Conservation (phyloP, 2,797 vertebrate species). For the Melanotaenia maccullochi region DNA sequence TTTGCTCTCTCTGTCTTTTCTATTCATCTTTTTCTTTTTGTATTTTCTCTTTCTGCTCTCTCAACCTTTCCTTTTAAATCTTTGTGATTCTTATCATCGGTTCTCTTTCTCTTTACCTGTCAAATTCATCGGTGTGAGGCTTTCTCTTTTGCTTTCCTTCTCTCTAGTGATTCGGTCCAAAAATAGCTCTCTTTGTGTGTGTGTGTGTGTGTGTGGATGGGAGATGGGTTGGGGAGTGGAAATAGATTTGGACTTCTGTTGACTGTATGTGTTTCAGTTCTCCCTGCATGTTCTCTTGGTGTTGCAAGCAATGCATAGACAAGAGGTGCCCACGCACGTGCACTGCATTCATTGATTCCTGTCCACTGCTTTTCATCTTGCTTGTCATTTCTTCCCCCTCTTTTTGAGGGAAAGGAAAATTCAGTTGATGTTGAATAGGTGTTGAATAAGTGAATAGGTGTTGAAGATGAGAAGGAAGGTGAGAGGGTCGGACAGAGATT, state of each 20-base stretch:
- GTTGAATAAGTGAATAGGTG: slow-evolving; percentile 27
- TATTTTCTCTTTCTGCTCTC: slow-evolving; percentile 31
- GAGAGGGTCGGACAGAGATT: not conserved
- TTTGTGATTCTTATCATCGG: slow-evolving; percentile 39
- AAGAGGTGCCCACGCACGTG: not conserved
- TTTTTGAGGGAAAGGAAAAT: slow-evolving; percentile 25
- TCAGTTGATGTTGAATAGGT: slow-evolving; percentile 4
- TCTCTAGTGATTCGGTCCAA: slow-evolving; percentile 52
- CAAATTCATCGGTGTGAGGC: slow-evolving; percentile 37
- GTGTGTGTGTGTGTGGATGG: slow-evolving; percentile 13
- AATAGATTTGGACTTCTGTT: slow-evolving; percentile 36
- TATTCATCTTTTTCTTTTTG: not conserved
- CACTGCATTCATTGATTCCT: slow-evolving; percentile 14
- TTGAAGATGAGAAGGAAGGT: slow-evolving; percentile 1
- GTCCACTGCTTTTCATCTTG: not conserved
- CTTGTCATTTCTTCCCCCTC: slow-evolving; percentile 2
- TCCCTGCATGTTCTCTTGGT: slow-evolving; percentile 50
- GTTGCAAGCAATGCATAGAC: slow-evolving; percentile 24
- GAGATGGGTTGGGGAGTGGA: slow-evolving; percentile 28
- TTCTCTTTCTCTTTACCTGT: slow-evolving; percentile 49
- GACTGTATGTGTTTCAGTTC: slow-evolving; percentile 32
- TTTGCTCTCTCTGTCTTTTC: not conserved
- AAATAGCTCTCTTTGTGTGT: slow-evolving; percentile 54
- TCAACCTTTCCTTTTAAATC: slow-evolving; percentile 36
- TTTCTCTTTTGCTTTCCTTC: slow-evolving; percentile 34